phyloP scores from a whole-genome alignment of 2,113 vertebrate species.

The Spea bombifrons region DNA sequence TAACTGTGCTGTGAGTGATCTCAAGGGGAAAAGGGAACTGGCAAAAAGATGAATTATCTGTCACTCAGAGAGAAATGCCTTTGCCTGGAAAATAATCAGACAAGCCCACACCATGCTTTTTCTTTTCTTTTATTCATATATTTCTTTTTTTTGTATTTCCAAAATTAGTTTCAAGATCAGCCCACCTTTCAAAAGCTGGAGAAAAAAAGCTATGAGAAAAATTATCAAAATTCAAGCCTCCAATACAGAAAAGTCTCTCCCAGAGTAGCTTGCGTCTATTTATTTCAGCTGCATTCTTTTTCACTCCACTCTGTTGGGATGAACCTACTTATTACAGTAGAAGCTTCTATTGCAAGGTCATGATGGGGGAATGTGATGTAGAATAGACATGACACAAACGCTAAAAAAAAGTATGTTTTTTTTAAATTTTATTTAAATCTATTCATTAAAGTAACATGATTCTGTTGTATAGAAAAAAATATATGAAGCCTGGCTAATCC shows the following conservation, averaged over 20 bases:
- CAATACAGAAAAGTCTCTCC: background rate
- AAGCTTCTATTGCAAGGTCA: too few species aligned
- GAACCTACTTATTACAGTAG: too few species aligned
- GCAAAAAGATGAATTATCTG: slow-evolving; percentile 73
- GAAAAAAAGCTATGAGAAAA: slow-evolving; percentile 4
- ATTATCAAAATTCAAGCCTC: background rate
- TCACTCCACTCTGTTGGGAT: background rate
- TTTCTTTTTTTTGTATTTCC: slow-evolving; percentile 59
- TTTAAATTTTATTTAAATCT: too few species aligned
- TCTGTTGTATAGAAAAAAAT: too few species aligned
- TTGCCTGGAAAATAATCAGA: slow-evolving; percentile 61
- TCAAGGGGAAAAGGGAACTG: slow-evolving; percentile 61
- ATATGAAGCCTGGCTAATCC: too few species aligned
- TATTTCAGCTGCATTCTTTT: background rate
- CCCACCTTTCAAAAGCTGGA: slow-evolving; percentile 52
- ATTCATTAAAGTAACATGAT: too few species aligned
- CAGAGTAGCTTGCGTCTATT: background rate
- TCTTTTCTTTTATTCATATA: slow-evolving; percentile 54
- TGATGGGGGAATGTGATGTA: too few species aligned
- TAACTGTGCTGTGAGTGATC: slow-evolving; percentile 64
- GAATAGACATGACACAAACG: too few species aligned
- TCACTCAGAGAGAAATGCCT: slow-evolving; percentile 63
- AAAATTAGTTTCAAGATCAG: slow-evolving; percentile 52
- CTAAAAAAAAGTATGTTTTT: too few species aligned
- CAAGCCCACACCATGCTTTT: slow-evolving; percentile 53